Evolutionary conservation across 2,113 vertebrate species (phyloP), one percentile per base, ranked within the genome.

Genomic region (Leucoraja erinaceus): DNA sequence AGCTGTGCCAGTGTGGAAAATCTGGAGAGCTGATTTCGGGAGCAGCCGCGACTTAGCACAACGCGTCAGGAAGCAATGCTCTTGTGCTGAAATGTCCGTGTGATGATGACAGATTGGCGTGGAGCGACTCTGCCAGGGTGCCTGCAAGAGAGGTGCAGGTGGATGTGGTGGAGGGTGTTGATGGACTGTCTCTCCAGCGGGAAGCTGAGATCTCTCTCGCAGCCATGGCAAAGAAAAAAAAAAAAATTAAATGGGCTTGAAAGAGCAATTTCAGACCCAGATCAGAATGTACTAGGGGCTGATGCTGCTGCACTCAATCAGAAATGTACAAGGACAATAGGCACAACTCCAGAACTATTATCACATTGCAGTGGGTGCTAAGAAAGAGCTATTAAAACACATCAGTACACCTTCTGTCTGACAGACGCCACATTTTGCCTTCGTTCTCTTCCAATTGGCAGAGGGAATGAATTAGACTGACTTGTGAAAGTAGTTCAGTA

Each of bases 241-340:
- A 0, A 94, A 93, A 1, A 3, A n/a, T n/a, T 47, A 47, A 93
- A 94, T 94, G 31, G 90, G 90, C 90, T 91, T 70, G 93, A 94
- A 94, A 70, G 94, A 95, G 93, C 95, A 93, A 77, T 94, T 95
- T 84, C 93, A 92, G 0, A 93, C 94, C 56, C 94, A 93, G 70
- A 5, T 94, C 16, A 70, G 93, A 0, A 93, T 95, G 93, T 93
- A 94, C 90, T 93, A 94, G 10, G 93, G 95, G 33, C 94, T 95
- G 25, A 76, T 95, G 77, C 93, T 94, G 11, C 0, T 95, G 94
- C 94, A 93, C 91, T 95, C 95, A 0, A 94, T 94, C 93, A 94
- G 88, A 93, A 94, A 93, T n/a, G 94, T 95, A 93, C 93, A 95
- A 86, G 94, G 94, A 93, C 93, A 95, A 74, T 90, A 93, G 93